These are phyloP conservation scores for Synanthedon tipuliformis DNA, from an alignment of 2,888 invertebrate species.

Conservation along the genomic window DNA sequence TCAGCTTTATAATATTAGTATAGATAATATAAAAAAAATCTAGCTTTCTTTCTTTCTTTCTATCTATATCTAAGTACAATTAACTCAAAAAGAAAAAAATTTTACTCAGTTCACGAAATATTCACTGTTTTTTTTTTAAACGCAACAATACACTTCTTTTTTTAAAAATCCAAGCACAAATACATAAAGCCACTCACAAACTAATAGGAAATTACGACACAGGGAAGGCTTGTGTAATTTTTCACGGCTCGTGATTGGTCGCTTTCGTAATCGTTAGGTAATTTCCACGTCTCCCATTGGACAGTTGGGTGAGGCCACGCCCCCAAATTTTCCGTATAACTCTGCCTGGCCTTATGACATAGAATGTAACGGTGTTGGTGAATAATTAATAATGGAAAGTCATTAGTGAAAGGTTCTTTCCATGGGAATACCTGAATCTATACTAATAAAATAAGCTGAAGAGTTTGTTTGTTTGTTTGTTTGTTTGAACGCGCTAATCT, in stretches of 20 bases:
- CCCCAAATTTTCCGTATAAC: conserved; percentile 33
- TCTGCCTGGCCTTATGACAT: conserved; percentile 29
- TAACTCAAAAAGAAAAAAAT: too few species aligned
- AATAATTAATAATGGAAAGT: conserved; percentile 57
- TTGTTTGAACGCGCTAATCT: too few species aligned
- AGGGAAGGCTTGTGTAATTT: conserved; percentile 23
- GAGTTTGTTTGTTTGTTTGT: too few species aligned
- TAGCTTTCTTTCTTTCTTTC: too few species aligned
- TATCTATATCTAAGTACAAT: too few species aligned
- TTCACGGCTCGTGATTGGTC: conserved; percentile 33
- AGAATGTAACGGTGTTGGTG: conserved; percentile 38
- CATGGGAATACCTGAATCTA: conserved; percentile 2
- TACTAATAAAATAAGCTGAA: too few species aligned
- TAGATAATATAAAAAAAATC: too few species aligned
- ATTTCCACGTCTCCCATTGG: conserved; percentile 41
- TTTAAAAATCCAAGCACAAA: conserved; percentile 1
- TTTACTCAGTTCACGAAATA: too few species aligned
- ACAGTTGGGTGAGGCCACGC: conserved; percentile 26
- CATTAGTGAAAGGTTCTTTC: conserved; percentile 33
- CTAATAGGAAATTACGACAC: conserved; percentile 8
- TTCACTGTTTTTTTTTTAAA: too few species aligned
- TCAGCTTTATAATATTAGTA: too few species aligned
- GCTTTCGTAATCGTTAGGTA: conserved; percentile 33
- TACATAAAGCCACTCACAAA: conserved; percentile 4
- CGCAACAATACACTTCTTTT: conserved; percentile 1